Evolutionary conservation across 2,888 invertebrate species (phyloP).

Genomic region (Sarcophaga subvicina): DNA sequence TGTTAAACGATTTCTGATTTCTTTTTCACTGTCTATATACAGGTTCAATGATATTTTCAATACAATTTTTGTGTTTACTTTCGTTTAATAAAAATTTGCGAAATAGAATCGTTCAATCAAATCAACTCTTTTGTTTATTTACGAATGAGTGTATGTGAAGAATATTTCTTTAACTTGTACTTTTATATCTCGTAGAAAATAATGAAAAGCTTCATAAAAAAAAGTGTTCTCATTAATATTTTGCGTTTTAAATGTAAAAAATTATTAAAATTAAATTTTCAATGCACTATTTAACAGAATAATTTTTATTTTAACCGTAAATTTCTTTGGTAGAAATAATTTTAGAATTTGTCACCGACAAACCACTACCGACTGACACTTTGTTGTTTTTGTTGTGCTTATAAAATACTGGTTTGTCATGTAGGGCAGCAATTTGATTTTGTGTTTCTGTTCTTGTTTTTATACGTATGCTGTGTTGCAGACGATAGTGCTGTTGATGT

Average conservation of each 20-base stretch:
- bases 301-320: slow-evolving; percentile 16
- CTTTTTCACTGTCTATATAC: background rate
- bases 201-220: background rate
- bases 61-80: background rate
- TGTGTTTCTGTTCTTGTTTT: background rate
- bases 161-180: too few relatives aligned
- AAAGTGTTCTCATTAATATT: background rate
- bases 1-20: background rate
- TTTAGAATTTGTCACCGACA: slow-evolving; percentile 7
- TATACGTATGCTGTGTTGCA: background rate
- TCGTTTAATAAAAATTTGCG: background rate
- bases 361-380: background rate
- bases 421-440: slow-evolving; percentile 2
- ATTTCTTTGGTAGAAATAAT: background rate
- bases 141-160: background rate
- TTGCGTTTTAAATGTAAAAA: slow-evolving; percentile 11
- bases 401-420: slow-evolving; percentile 24
- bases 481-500: background rate
- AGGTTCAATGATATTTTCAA: slow-evolving; percentile 10
- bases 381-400: slow-evolving; percentile 24
- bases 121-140: background rate
- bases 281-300: slow-evolving; percentile 22
- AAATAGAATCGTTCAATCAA: background rate
- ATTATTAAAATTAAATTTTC: background rate
- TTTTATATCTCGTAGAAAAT: too few relatives aligned